Conservation (phyloP, 2,113 vertebrate genomes). For the Engraulis encrasicolus region DNA sequence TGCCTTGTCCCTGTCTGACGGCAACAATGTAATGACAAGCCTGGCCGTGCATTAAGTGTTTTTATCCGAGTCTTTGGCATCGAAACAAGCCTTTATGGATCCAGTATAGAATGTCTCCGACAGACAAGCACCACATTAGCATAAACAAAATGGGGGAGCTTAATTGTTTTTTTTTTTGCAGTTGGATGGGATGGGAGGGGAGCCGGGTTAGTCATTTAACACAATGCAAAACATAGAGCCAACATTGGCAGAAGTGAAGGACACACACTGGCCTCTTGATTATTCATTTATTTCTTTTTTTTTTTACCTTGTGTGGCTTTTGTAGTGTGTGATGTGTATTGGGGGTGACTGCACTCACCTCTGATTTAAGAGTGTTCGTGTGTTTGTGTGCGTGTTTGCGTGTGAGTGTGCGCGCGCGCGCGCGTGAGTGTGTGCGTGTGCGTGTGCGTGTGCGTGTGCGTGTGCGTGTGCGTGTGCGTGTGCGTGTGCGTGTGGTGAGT, state of each 20-base stretch:
- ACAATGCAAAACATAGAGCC: not conserved
- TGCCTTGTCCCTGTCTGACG: too few species aligned
- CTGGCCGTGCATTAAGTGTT: too few species aligned
- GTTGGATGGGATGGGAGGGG: not conserved
- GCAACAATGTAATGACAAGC: too few species aligned
- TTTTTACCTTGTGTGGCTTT: not conserved
- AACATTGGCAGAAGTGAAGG: not conserved
- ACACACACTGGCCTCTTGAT: not conserved
- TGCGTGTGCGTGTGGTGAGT: too few species aligned
- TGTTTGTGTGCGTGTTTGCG: too few species aligned
- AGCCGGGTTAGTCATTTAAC: not conserved
- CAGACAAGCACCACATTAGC: not conserved
- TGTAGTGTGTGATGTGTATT: conserved; percentile 9
- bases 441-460: too few species aligned
- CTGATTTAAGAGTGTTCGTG: conserved; percentile 13
- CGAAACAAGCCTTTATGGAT: not conserved
- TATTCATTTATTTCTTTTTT: too few species aligned
- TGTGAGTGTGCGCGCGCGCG: too few species aligned
- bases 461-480: too few species aligned
- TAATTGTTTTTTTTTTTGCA: not conserved
- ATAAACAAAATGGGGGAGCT: not conserved
- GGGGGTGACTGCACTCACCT: conserved; percentile 14
- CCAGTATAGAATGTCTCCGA: not conserved
- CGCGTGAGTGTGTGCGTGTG: too few species aligned
- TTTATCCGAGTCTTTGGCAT: not conserved